Base-by-base conservation (phyloP, 2,888 invertebrate species). In the Branchipolynoe longqiensis region DNA sequence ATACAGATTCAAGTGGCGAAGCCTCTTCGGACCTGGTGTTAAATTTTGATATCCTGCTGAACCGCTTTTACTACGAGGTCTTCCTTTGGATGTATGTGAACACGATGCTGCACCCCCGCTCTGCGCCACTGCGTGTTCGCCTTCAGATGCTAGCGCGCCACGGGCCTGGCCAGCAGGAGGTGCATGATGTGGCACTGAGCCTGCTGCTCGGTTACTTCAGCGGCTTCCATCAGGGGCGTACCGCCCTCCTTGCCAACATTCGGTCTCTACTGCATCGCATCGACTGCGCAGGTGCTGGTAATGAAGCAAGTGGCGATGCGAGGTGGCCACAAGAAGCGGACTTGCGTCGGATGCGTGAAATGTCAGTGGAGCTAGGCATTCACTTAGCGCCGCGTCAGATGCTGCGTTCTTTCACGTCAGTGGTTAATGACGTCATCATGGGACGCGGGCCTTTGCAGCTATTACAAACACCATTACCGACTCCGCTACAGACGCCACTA, bases 351-450 rank as follows among this genome's bases (percentile, higher is more conserved):
- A 59, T 87, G 22, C 78, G 85, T n/a, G 78, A 85, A 62, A 73
- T 85, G 28, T 83, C 86, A 0, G 82, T 87, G 28, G 87, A 87
- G 56, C 59, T 87, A n/a, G 85, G 86, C 18, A 84, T 87, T 14
- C 86, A 85, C 36, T 83, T 87, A 8, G 83, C 85, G 38, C 87
- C 87, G 12, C 85, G 87, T 3, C 86, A 86, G 82, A 87, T 87
- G 87, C 85, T 87, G 31, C 36, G 86, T 31, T 82, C 86, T 18
- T 87, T 78, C 69, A 56, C 74, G n/a, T 59, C 82, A 18, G 86
- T 87, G 56, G 86, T 87, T n/a, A 38, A 85, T 31, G 86, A 86
- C 58, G 54, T 84, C 28, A 31, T 84, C 36, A 84, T 84, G 84
- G 74, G 84, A 12, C 54, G 84, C n/a, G 28, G 28, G 14, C 59